Evolutionary conservation across 2,888 invertebrate species (phyloP), one percentile per base, ranked within the genome.

Genomic region (Diploptera punctata): DNA sequence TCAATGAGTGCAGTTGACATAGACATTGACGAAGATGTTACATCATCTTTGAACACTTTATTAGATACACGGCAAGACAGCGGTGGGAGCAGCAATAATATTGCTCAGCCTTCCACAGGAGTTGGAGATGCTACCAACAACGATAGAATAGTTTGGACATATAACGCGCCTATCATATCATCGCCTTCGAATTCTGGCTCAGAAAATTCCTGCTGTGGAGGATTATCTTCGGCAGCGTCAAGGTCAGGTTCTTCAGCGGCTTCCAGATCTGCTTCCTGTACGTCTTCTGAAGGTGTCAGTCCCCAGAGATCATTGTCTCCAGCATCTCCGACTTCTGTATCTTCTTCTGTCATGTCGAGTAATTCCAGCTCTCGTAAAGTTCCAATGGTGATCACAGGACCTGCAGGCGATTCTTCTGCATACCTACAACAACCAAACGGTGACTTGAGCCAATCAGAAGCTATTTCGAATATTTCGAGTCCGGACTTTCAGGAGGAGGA

Each of bases 21-120:
- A 79, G 96, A 97, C 79, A 92, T 96, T 81, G 97, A 95, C 82
- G 97, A 97, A 83, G 95, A 95, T 82, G 91, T 95, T 80, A 95
- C 96, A 80, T 95, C 96, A 82, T 97, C 97, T 76, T 87, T 97
- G 75, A 96, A 97, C 84, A 95, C 95, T 74, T 86, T 97, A 74
- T 85, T 96, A 77, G 95, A 95, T 85, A 94, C 93, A 67, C 86
- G 91, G 77, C 87, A 86, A 73, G 88, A 88, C 49, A 70, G 70
- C 38, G 72, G 72, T 19, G 72, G 72, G 33, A 68, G 65, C 71
- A 73, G 54, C 44, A 60, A 60, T 67, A 38, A 43, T 61, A 21
- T 71, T 47, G 49, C 65, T 18, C 29, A 65, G 44, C 71, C 61
- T 47, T 44, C 31, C 10, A 26, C 70, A 44, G 70, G 49, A 29